These are phyloP conservation scores for Tigriopus californicus DNA, from an alignment of 2,888 invertebrate species.

Conservation along the genomic window DNA sequence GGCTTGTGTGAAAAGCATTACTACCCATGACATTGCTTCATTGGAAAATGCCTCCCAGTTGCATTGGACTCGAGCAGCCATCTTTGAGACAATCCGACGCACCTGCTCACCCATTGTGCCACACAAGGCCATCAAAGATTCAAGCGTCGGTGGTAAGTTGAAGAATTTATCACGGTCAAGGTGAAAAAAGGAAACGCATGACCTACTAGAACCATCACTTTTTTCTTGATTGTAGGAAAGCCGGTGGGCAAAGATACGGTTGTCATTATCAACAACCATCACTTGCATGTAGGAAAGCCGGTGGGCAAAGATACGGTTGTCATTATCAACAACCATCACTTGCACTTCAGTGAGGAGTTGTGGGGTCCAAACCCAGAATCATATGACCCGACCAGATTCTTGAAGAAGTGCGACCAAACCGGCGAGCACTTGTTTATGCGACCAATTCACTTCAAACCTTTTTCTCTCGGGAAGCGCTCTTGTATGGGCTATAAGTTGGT, in stretches of 20 bases:
- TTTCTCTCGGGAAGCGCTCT: slow-evolving; percentile 66
- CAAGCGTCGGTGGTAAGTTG: slow-evolving; percentile 42
- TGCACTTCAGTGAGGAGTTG: slow-evolving; percentile 50
- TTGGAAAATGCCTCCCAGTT: background rate
- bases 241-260: slow-evolving; percentile 54
- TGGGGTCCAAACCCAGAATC: slow-evolving; percentile 46
- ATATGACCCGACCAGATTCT: slow-evolving; percentile 56
- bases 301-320: slow-evolving; percentile 58
- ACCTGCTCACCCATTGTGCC: slow-evolving; percentile 76
- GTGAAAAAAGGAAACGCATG: background rate
- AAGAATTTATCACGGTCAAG: slow-evolving; percentile 19
- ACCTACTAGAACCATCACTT: slow-evolving; percentile 53
- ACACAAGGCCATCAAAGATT: slow-evolving; percentile 60
- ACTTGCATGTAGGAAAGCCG: slow-evolving; percentile 37
- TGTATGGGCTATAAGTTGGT: slow-evolving; percentile 58
- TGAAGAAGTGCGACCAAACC: slow-evolving; percentile 31
- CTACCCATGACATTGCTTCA: background rate
- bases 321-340: slow-evolving; percentile 61
- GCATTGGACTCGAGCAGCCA: slow-evolving; percentile 35
- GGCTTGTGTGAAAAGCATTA: background rate
- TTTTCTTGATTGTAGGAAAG: slow-evolving; percentile 34
- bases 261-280: slow-evolving; percentile 56
- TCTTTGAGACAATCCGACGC: slow-evolving; percentile 55
- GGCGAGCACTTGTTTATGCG: slow-evolving; percentile 33
- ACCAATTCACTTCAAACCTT: slow-evolving; percentile 58